Percentiles rank a stretch among this genome's conserved stretches.
Evolutionary conservation across 2,888 invertebrate genomes (phyloP).

Genomic region (Epinotia ramella): DNA sequence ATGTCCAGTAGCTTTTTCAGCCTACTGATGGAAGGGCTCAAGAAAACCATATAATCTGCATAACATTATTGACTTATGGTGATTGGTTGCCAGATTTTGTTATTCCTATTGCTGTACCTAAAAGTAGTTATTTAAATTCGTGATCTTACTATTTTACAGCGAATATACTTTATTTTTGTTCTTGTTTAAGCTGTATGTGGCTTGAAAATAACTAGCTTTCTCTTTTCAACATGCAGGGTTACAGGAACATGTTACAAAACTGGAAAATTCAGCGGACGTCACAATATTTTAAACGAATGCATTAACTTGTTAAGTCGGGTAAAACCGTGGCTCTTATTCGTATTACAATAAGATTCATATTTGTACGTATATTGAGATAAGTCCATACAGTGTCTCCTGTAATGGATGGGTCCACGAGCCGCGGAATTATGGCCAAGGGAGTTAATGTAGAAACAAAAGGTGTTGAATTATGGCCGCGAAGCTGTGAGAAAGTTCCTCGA

Average conservation of each 20-base stretch:
- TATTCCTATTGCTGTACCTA: too few relatives aligned
- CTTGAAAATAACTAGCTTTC: too few relatives aligned
- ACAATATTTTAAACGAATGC: constrained; percentile 75
- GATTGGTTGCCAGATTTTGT: too few relatives aligned
- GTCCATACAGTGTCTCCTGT: constrained; percentile 63
- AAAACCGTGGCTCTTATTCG: neutral
- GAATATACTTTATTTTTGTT: too few relatives aligned
- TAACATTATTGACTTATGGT: neutral
- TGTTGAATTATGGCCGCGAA: constrained; percentile 36
- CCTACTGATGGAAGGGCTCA: too few relatives aligned
- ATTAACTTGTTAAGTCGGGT: constrained; percentile 66
- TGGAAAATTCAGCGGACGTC: too few relatives aligned
- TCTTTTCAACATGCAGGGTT: constrained; percentile 44
- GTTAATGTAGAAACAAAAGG: constrained; percentile 35
- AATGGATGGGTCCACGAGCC: constrained; percentile 16
- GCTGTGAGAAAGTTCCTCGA: constrained; percentile 35
- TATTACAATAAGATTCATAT: neutral
- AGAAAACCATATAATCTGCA: too few relatives aligned
- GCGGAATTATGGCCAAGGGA: constrained; percentile 19
- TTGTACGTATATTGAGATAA: neutral
- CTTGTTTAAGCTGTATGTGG: too few relatives aligned
- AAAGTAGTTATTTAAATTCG: too few relatives aligned
- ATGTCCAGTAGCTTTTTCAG: too few relatives aligned
- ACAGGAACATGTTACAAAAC: too few relatives aligned
- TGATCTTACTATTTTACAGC: too few relatives aligned